Base-by-base conservation (phyloP, 2,113 vertebrate genomes). In the Atrichornis clamosus region DNA sequence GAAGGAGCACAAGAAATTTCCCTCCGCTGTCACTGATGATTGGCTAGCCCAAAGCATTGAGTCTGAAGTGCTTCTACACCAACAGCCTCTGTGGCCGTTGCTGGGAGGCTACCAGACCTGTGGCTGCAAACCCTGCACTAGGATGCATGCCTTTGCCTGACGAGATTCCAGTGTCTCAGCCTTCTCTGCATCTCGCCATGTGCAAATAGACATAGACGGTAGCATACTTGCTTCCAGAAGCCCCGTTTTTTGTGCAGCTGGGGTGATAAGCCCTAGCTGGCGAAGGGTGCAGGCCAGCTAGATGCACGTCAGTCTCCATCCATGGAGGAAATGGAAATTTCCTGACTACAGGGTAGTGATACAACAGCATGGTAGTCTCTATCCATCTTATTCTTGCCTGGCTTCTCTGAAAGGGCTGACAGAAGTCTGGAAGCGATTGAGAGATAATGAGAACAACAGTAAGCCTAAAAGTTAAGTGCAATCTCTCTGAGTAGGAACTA, bases 221-320 rank as follows among this genome's bases (percentile, higher is more conserved):
- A 1, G 0, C 0, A 0, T 46, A 9, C 32, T 39, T 3, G 0
- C 49, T 88, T 85, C 33, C 42, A n/a, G 52, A 62, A 82, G 19
- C 47, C 27, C 52, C 0, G 1, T 9, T 11, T 0, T 47, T 55
- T 49, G 50, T 27, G 10, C 26, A n/a, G 32, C 17, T 56, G 6
- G 58, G 64, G 60, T 1, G 7, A 20, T 84, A 78, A 84, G 20
- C 42, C 65, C 15, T 0, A 15, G 4, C 39, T 49, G 49, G 53
- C 3, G 0, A 67, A 60, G 39, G 7, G 5, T 37, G 21, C 26
- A n/a, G 64, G 49, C 72, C 63, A 53, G 32, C 27, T 58, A 46
- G 46, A 16, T 6, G 26, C 47, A 3, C 8, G 7, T 87, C 42
- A 19, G 12, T 55, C 39, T 65, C 76, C 32, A 24, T 28, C 37